Evolutionary conservation across 2,888 invertebrate genomes (phyloP).

Genomic region (Machimus atricapillus): DNA sequence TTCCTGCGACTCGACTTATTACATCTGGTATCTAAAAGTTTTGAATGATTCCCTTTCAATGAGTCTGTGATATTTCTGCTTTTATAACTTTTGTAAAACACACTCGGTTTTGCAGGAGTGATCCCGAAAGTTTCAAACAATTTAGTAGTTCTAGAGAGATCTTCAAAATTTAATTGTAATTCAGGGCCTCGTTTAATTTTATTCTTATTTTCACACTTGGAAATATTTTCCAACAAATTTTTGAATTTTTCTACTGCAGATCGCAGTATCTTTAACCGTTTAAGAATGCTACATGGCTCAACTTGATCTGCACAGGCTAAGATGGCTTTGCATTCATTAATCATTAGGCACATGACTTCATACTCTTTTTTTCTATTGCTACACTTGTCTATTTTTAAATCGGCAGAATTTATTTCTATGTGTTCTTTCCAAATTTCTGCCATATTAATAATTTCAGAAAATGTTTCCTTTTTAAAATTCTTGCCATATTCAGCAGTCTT

Average conservation of each 20-base stretch:
- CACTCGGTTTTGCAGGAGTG: constrained; percentile 52
- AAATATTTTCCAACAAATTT: constrained; percentile 47
- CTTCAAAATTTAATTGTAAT: constrained; percentile 45
- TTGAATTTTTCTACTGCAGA: constrained; percentile 55
- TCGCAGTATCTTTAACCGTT: constrained; percentile 59
- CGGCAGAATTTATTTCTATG: constrained; percentile 53
- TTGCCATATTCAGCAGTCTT: constrained; percentile 50
- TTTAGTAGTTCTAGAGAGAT: constrained; percentile 49
- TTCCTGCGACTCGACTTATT: constrained; percentile 24
- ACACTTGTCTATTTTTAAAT: constrained; percentile 49
- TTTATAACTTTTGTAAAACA: constrained; percentile 53
- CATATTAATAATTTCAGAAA: constrained; percentile 54
- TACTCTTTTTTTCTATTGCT: constrained; percentile 50
- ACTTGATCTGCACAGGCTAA: constrained; percentile 56
- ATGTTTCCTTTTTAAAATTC: constrained; percentile 51
- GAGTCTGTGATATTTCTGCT: constrained; percentile 30
- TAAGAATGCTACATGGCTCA: constrained; percentile 54
- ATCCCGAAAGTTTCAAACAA: constrained; percentile 52
- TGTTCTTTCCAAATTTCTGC: constrained; percentile 55
- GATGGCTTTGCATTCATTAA: constrained; percentile 58
- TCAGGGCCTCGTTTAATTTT: background rate
- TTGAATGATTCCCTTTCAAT: constrained; percentile 36
- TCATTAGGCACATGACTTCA: constrained; percentile 54
- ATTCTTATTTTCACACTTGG: constrained; percentile 5
- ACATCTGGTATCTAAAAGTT: background rate